A percentile compares a stretch with the other conserved stretches of the same genome.
These are phyloP conservation scores for Isoperla grammatica DNA, from an alignment of 2,888 invertebrate genomes.

Conservation along the genomic window DNA sequence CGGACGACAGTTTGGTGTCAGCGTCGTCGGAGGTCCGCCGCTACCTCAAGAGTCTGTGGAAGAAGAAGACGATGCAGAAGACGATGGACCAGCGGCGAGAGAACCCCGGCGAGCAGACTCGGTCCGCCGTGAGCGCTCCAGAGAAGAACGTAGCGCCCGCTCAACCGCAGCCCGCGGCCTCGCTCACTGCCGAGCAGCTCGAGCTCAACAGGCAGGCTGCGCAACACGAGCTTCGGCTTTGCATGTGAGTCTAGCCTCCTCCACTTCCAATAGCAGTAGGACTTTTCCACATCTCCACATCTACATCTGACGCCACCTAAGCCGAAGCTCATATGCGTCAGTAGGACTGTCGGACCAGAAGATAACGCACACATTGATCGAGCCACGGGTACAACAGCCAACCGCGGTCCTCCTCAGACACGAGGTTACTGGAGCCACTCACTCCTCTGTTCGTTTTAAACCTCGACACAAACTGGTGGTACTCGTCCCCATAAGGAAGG, in stretches of 20 bases:
- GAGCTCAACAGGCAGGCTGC: neutral
- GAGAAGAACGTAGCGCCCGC: too few relatives aligned
- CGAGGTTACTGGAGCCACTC: too few relatives aligned
- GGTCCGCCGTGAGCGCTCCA: too few relatives aligned
- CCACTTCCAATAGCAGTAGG: too few relatives aligned
- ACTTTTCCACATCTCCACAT: too few relatives aligned
- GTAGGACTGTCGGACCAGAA: too few relatives aligned
- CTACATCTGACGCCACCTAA: too few relatives aligned
- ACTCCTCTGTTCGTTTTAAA: too few relatives aligned
- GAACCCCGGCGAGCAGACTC: conserved; percentile 23
- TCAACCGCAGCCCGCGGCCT: too few relatives aligned
- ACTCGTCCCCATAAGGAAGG: neutral
- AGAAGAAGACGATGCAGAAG: conserved; percentile 30
- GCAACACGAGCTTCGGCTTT: conserved; percentile 13
- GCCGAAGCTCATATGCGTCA: too few relatives aligned
- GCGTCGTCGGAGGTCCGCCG: conserved; percentile 29
- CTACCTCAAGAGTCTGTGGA: conserved; percentile 31
- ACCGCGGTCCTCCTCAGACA: neutral
- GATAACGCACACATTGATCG: neutral
- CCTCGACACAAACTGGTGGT: neutral
- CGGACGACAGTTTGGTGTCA: conserved; percentile 14
- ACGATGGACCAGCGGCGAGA: conserved; percentile 29
- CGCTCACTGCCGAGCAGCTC: neutral
- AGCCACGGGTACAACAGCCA: neutral
- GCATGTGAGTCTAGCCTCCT: conserved; percentile 16